Evolutionary conservation across 2,797 vertebrate species (phyloP).

Genomic region (Semotilus atromaculatus): DNA sequence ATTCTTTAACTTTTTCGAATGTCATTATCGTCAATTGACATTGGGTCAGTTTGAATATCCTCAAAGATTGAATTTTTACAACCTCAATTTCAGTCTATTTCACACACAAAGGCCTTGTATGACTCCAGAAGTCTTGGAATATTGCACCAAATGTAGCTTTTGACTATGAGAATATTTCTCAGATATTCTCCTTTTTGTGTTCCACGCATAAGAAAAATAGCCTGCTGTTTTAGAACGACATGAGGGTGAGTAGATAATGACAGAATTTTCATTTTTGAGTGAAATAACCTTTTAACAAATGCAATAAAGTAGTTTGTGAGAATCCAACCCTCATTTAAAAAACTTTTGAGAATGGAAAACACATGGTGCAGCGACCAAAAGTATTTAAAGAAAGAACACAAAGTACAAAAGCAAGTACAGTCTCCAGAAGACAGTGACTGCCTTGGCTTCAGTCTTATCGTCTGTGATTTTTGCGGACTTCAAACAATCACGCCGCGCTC

Average conservation of each 20-base stretch:
- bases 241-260: neutral
- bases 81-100: neutral
- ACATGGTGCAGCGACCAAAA: conserved; percentile 14
- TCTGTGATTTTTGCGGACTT: conserved; percentile 70
- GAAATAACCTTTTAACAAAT: conserved; percentile 11
- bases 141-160: neutral
- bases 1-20: neutral
- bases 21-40: neutral
- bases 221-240: neutral
- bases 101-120: neutral
- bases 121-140: neutral
- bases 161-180: neutral
- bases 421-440: conserved; percentile 46
- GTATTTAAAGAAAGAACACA: conserved; percentile 17
- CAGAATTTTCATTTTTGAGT: neutral
- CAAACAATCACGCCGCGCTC: conserved; percentile 68
- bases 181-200: neutral
- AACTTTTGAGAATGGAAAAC: neutral
- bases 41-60: neutral
- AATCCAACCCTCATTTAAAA: conserved; percentile 11
- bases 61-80: neutral
- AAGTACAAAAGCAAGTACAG: conserved; percentile 43
- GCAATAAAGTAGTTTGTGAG: neutral
- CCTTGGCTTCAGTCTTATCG: conserved; percentile 56
- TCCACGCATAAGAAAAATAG: neutral